Base-by-base conservation (phyloP, 2,888 invertebrate species). In the Stenodera caucasica region DNA sequence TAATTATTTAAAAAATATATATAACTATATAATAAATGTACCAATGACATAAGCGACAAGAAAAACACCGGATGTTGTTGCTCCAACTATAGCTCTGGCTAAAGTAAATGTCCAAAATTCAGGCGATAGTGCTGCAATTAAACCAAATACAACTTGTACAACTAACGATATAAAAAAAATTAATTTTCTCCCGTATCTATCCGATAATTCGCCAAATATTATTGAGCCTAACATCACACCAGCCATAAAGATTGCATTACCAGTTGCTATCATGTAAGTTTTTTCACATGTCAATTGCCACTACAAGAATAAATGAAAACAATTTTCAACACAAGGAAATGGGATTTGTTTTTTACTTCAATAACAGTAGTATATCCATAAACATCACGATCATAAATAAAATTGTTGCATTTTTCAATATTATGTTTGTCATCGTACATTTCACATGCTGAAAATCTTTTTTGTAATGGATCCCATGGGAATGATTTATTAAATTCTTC, bases 41-140 rank as follows among this genome's bases (percentile, higher is more conserved):
- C 90, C 90, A 68, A 91, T 88, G 52, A 91, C 91, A 77, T 91
- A 91, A 49, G 90, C 89, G 18, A 91, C 90, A 60, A 91, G 81
- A 73, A 91, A 91, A 9, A 90, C 88, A 1, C 91, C 91, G 6
- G 90, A 90, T 8, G 90, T 89, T 9, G 89, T 88, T 11, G 88
- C 85, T 12, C 91, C 91, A 23, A 91, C 85, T 53, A 90, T 75
- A 61, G 88, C 78, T 64, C 91, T 82, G 45, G 88, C 83, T 57
- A 87, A 75, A 11, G 88, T 85, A 72, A 88, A 91, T 50, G 85
- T 85, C 73, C 86, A 83, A 75, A 87, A 89, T 70, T 90, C 87
- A 0, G 89, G 89, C 0, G 90, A 83, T 52, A 90, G 71, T 4
- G 87, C 88, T 5, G 89, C 88, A 58, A 86, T 71, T 45, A 88